Base-by-base conservation (phyloP, 2,113 vertebrate species). In the Xenopus borealis region DNA sequence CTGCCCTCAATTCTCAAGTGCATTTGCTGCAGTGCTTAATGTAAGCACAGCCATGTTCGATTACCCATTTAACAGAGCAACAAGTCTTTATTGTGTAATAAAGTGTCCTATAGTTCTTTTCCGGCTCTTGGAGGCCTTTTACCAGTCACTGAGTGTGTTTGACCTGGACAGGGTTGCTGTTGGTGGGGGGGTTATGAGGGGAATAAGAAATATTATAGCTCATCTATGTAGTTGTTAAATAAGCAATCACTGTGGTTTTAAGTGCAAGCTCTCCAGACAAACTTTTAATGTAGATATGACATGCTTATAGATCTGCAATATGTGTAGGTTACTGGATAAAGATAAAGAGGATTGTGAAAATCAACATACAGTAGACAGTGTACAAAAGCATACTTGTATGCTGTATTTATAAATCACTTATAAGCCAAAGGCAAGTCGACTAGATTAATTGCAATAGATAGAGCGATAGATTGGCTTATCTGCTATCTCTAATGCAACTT, bases 41-140 rank as follows among this genome's bases (percentile, higher is more conserved):
- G 79, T 78, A 79, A 66, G 50, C 75, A 71, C 72, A 80, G 77
- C 77, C 83, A 78, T 78, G 80, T 80, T 78, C 81, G 79, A 80
- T 86, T 85, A 86, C 78, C 75, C 68, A 80, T 87, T 85, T 87
- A 81, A 84, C 80, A 83, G 82, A 86, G 84, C 67, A 66, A 65
- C 62, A 18, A 80, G 71, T 72, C 65, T 78, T 85, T 20, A 14
- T 78, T 85, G 76, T 86, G 66, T 83, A 44, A 80, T 81, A 83
- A 83, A 85, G 81, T 79, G 71, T 80, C 62, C 72, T 72, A 83
- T 83, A 86, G 84, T 85, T 88, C 75, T 84, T 27, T 79, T 74
- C 33, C 81, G 72, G 69, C 40, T 71, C 40, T 47, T 40, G 10
- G 12, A 61, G 8, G 58, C 58, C 2, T 46, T 45, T 65, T 18